Evolutionary conservation across 64 coral and sea anemone genomes (phyloP), one percentile per base, ranked within the genome.

Genomic region (Catalaphyllia jardinei): DNA sequence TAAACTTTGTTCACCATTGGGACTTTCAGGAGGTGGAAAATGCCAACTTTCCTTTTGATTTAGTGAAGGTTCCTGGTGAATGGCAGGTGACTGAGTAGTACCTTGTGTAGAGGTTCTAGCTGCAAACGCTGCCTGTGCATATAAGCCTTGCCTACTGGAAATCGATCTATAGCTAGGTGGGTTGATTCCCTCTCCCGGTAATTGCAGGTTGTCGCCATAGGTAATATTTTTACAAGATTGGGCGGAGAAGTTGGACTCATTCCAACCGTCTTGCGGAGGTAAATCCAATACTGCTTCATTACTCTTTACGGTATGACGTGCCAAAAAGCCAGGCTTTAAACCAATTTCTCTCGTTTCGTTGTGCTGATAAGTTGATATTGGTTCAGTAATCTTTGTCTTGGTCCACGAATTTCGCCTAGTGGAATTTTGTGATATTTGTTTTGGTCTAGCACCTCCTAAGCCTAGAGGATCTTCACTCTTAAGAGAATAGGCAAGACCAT

Each of bases 11-110:
- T 46, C 42, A 46, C 42, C 10, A 27, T 0, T 15, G 29, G 3
- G 15, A 31, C 30, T 30, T 61, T 60, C 52, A 61, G 8, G 38
- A 24, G 63, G 24, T 71, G 81, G 81, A 5, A 85, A 85, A 64
- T 85, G 81, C 81, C 81, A 85, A 31, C 62, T 71, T 85, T 85
- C 62, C 25, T 85, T 35, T 85, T 85, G 35, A 13, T 52, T 24
- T 4, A 38, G 11, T 17, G 31, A 0, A 46, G 14, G 12, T 17
- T 22, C 10, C 22, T 50, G 20, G 0, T 69, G 1, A 25, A 38
- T 11, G 6, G 15, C n/a, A n/a, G 29, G 13, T 2, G 75, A 11
- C 3, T 52, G 75, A 25, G 10, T 1, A n/a, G 9, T 11, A 15
- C 38, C 19, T 52, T 14, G 39, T 39, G 20, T 77, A 11, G 75